phyloP scores from a whole-genome alignment of 2,888 invertebrate genomes.

The Mechanitis mazaeus region DNA sequence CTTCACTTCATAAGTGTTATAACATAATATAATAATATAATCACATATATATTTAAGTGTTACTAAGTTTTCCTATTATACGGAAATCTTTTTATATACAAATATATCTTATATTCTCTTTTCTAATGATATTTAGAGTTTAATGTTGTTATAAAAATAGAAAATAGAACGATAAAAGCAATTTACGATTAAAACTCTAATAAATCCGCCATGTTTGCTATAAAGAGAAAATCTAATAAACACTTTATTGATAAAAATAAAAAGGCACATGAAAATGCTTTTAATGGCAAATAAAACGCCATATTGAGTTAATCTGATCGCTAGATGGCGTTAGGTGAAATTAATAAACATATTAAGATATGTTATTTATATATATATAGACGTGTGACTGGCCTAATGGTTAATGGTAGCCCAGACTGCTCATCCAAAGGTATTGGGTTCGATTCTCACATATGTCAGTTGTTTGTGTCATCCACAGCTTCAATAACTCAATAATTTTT shows the following conservation, averaged over 20 bases:
- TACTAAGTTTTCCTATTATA: neutral
- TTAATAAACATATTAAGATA: constrained; percentile 6
- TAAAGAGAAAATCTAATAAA: constrained; percentile 56
- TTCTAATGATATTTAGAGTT: neutral
- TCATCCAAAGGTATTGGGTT: too few species aligned
- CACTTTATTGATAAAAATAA: constrained; percentile 62
- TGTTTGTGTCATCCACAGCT: too few species aligned
- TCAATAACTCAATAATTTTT: too few species aligned
- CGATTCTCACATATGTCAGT: too few species aligned
- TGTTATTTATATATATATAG: neutral
- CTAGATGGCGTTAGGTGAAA: constrained; percentile 29
- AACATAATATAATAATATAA: neutral
- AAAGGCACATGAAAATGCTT: constrained; percentile 43
- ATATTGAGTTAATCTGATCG: constrained; percentile 27
- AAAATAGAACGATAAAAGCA: constrained; percentile 13
- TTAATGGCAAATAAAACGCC: constrained; percentile 40
- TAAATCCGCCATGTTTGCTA: constrained; percentile 44
- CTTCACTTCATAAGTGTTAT: neutral
- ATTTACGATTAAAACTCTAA: constrained; percentile 26
- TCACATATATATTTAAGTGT: neutral
- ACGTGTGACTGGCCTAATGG: too few species aligned
- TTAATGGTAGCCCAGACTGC: too few species aligned
- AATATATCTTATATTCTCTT: neutral
- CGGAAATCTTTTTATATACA: neutral
- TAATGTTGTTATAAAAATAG: constrained; percentile 1